Evolutionary conservation across 1,140 invertebrate species (phyloP).

Genomic region (Pinna nobilis): DNA sequence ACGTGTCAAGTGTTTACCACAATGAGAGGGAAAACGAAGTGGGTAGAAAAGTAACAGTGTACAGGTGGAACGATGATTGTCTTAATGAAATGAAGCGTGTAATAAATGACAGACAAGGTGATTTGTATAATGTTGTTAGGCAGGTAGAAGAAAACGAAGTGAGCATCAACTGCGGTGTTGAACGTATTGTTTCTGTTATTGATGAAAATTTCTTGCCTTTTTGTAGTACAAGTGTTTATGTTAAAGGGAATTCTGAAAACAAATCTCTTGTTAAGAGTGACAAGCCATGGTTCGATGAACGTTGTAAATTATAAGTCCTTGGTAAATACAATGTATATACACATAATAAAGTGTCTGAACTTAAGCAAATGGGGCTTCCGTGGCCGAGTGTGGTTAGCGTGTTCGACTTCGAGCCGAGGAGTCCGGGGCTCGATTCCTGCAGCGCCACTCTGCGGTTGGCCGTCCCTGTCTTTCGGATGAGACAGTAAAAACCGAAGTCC

Average conservation of each 20-base stretch:
- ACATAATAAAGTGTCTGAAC: too few species aligned
- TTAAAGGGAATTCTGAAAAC: background rate
- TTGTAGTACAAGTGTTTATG: background rate
- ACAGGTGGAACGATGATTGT: background rate
- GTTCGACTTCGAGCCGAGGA: too few species aligned
- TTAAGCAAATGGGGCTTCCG: too few species aligned
- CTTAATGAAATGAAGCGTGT: background rate
- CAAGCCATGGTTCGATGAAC: background rate
- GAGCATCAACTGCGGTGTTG: background rate
- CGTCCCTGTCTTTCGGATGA: too few species aligned
- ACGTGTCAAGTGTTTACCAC: background rate
- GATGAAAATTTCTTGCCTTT: background rate
- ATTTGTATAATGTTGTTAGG: background rate
- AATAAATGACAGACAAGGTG: background rate
- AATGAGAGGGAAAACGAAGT: background rate
- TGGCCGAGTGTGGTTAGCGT: too few species aligned
- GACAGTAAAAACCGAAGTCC: too few species aligned
- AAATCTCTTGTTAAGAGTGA: background rate
- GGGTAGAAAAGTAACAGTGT: background rate
- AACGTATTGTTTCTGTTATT: background rate
- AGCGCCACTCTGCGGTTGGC: too few species aligned
- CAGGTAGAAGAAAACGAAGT: background rate
- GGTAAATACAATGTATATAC: too few species aligned
- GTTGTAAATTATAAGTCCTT: too few species aligned
- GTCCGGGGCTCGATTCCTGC: too few species aligned